Base-by-base conservation (phyloP, 2,888 invertebrate genomes). In the Epirrhoe alternata region DNA sequence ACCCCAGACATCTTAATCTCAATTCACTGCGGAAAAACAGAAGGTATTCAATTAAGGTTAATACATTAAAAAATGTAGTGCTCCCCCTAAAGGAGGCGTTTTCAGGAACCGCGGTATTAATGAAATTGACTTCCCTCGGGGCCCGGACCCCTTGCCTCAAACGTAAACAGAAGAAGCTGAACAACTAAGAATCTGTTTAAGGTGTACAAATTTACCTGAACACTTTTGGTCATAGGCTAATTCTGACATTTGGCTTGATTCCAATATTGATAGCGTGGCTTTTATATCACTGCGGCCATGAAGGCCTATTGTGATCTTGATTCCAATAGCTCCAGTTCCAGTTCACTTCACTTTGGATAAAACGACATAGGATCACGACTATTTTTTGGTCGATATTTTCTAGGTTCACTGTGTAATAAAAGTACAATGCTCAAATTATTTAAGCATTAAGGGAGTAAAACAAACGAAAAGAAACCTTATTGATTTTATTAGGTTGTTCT, bases 101-200 rank as follows among this genome's bases (percentile, higher is more conserved):
- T n/a, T 55, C 61, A 61, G 66, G 61, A 77, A 88, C 89, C 88
- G 81, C 89, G 85, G 86, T 83, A 89, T 90, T 92, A 92, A 92
- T 92, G 91, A 92, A 92, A 92, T 92, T 87, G 89, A 86, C 86
- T 87, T 89, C 92, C 90, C 90, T 62, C 12, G 90, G 24, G 84
- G 92, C 78, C 74, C 72, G 72, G 78, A 77, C 80, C 86, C 82
- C 81, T 76, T 70, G 73, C 73, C 77, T 73, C 31, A 53, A 30
- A 14, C n/a, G 17, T 5, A 17, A 6, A 0, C 52, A 53, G 1
- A 58, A 55, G 16, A 4, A 56, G 51, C 51, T 62, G 51, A 51
- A 31, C 62, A 57, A 51, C 42, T 16, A 12, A 30, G 4, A 38
- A 24, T 24, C 24, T 24, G 24, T 24, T 3, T 24, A 2, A 24